These are phyloP conservation scores for Lates japonicus DNA, from an alignment of 2,797 vertebrate genomes.

Conservation along the genomic window DNA sequence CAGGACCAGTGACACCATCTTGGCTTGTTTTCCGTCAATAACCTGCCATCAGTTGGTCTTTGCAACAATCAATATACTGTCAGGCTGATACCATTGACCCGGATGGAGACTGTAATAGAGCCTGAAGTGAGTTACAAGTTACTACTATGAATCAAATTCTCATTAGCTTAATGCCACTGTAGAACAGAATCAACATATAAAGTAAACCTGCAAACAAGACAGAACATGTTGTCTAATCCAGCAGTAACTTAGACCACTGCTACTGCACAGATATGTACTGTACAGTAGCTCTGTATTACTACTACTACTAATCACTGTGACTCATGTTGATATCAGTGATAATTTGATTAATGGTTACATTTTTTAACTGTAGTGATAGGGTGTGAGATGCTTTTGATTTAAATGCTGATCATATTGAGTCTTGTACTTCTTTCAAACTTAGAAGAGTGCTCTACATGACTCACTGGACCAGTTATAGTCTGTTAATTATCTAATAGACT, in stretches of 20 bases:
- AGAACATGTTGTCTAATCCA: not conserved
- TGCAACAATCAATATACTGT: slow-evolving; percentile 54
- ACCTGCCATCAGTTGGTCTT: slow-evolving; percentile 48
- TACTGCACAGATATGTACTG: not conserved
- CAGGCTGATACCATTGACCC: slow-evolving; percentile 45
- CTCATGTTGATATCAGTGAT: not conserved
- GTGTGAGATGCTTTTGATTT: no score
- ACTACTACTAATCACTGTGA: slow-evolving; percentile 26
- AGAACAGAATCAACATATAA: slow-evolving; percentile 23
- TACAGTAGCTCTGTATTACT: not conserved
- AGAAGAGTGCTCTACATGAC: no score
- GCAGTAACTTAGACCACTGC: not conserved
- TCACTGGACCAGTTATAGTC: no score
- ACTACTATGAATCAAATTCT: slow-evolving; percentile 58
- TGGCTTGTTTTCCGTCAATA: slow-evolving; percentile 46
- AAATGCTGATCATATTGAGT: no score
- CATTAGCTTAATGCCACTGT: slow-evolving; percentile 61
- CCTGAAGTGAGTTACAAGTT: slow-evolving; percentile 57
- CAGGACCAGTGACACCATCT: slow-evolving; percentile 14
- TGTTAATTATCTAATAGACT: no score
- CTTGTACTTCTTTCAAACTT: no score
- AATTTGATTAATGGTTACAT: no score
- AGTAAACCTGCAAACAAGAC: slow-evolving; percentile 21
- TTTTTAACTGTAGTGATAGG: no score
- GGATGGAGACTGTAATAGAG: slow-evolving; percentile 41